A percentile compares a stretch with the other conserved stretches of the same genome.
phyloP scores from a whole-genome alignment of 2,113 vertebrate species.

The Varanus komodoensis region DNA sequence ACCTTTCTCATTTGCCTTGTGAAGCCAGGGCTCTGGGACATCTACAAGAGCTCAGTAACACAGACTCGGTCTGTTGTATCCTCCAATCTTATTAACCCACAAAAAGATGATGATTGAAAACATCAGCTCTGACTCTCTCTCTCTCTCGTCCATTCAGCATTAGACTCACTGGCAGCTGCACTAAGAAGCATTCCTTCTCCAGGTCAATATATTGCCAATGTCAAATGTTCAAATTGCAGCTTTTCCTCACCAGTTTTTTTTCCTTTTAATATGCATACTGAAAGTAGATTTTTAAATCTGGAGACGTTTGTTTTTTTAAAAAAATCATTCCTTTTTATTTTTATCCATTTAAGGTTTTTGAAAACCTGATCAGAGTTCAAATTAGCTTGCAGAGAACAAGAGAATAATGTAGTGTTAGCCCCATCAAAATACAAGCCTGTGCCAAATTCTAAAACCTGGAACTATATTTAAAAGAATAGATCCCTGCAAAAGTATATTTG shows the following conservation, averaged over 20 bases:
- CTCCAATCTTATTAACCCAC: slow-evolving; percentile 40
- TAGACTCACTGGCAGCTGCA: fast-evolving
- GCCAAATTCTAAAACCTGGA: background rate
- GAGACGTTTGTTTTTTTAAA: background rate
- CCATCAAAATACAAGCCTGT: background rate
- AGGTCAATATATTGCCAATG: background rate
- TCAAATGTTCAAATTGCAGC: slow-evolving; percentile 2
- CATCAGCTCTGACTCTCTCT: background rate
- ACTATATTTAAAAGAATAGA: background rate
- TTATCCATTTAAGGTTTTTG: background rate
- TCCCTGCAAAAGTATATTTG: background rate
- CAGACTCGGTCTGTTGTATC: slow-evolving; percentile 57
- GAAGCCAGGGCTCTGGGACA: slow-evolving; percentile 66
- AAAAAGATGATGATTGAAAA: slow-evolving; percentile 41
- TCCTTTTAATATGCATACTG: background rate
- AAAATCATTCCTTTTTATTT: background rate
- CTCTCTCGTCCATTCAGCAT: background rate
- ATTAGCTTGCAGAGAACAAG: no score
- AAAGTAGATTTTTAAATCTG: background rate
- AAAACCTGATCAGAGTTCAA: background rate
- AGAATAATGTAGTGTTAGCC: background rate
- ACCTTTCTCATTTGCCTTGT: slow-evolving; percentile 74
- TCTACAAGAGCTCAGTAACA: slow-evolving; percentile 38
- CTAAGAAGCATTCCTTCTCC: fast-evolving
- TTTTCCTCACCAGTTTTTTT: background rate